Evolutionary conservation across 2,797 vertebrate species (phyloP), one percentile per base, ranked within the genome.

Genomic region (Crypturellus tataupa): DNA sequence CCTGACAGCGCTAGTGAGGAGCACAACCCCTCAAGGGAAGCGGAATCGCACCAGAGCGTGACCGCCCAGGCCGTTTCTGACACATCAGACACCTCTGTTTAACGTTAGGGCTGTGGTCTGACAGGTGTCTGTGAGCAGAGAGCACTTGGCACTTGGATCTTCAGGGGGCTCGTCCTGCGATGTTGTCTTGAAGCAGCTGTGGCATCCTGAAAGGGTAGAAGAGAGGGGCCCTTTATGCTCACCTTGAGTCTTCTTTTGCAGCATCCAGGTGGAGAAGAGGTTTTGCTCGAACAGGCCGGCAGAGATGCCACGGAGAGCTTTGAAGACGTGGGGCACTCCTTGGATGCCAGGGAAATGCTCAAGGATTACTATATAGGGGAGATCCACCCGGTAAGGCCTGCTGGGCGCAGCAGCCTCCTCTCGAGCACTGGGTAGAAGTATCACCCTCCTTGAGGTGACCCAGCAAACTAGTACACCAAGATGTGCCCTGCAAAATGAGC

Each of bases 181-280:
- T 47, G n/a, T 15, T 76, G 69, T 42, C 51, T 51, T 77, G 58
- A 71, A 46, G n/a, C 2, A 2, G 19, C 17, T 0, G 0, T 67
- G 67, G 31, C 27, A 29, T 49, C 46, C 0, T 0, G 47, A n/a
- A 64, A 25, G 9, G 23, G 2, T 46, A 23, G 84, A 44, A 70
- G 46, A 60, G 58, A 70, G 33, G 64, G 13, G 10, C 20, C 6
- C 23, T 53, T 55, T 84, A 20, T 65, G n/a, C 73, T 97, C 31
- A 97, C 39, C 49, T 67, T 64, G 37, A 39, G 23, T 73, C 73
- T 96, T 97, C 77, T 67, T 55, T 96, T 97, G 24, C 95, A 99
- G 99, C 99, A 99, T 96, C 99, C 99, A 2, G 99, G 99, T 16
- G 99, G 99, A 75, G 99, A 99, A 95, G 99, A 99, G 92, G 99